Conservation (phyloP, 1,140 invertebrate genomes). For the Leptinotarsa texana region DNA sequence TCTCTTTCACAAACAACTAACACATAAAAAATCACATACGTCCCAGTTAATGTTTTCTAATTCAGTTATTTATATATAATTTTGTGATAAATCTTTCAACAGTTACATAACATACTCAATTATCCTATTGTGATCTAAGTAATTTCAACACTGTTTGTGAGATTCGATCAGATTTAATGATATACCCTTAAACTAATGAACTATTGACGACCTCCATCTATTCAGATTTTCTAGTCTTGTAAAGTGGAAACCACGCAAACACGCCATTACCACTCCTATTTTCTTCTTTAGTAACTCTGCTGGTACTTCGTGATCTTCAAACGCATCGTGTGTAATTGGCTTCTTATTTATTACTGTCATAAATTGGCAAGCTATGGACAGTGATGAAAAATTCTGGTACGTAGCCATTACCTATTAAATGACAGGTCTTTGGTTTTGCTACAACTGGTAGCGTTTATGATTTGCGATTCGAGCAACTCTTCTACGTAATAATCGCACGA, state of each 20-base stretch:
- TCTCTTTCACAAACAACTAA: too few relatives aligned
- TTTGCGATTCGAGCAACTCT: background rate
- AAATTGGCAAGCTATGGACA: background rate
- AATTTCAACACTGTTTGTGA: too few relatives aligned
- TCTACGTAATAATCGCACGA: too few relatives aligned
- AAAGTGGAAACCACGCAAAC: background rate
- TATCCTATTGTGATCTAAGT: too few relatives aligned
- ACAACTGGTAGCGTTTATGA: background rate
- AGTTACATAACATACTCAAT: too few relatives aligned
- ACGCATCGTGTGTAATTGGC: background rate
- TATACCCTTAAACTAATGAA: too few relatives aligned
- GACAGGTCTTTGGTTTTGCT: background rate
- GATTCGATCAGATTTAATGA: too few relatives aligned
- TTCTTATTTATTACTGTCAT: background rate
- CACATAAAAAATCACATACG: too few relatives aligned
- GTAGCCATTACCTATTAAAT: background rate
- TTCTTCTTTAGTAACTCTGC: background rate
- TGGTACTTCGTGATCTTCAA: constrained; percentile 8
- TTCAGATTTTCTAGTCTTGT: background rate
- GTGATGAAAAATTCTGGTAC: background rate
- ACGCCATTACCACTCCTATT: background rate
- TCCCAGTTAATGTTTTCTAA: too few relatives aligned
- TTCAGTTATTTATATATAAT: too few relatives aligned
- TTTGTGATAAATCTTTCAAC: too few relatives aligned
- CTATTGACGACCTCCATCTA: background rate